A percentile compares a stretch with the other conserved stretches of the same genome.
phyloP scores from a whole-genome alignment of 2,113 vertebrate species.

The Proteles cristata region DNA sequence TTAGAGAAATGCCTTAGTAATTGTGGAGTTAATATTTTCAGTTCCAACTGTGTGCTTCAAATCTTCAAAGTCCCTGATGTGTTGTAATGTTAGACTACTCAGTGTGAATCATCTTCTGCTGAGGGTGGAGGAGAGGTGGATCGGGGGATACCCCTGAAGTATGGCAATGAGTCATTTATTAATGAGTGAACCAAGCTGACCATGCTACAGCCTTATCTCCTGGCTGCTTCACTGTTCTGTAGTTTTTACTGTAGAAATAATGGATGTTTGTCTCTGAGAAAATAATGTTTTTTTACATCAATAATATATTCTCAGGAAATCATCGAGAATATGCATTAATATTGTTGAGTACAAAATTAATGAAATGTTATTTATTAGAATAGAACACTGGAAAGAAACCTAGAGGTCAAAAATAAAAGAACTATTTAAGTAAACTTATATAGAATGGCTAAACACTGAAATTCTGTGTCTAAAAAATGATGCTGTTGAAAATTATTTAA shows the following conservation, averaged over 20 bases:
- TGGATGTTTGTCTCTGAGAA: neutral
- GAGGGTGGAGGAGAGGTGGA: neutral
- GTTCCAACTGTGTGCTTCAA: neutral
- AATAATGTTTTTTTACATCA: neutral
- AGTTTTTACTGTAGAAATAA: neutral
- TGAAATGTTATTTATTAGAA: constrained; percentile 40
- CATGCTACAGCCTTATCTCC: neutral
- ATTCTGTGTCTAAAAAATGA: neutral
- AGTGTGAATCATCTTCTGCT: neutral
- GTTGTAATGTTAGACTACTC: neutral
- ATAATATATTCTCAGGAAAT: neutral
- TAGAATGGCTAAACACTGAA: neutral
- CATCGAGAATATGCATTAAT: neutral
- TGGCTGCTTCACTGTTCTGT: neutral
- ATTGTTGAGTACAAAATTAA: neutral
- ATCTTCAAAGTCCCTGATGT: neutral
- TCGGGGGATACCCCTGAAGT: neutral
- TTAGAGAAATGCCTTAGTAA: neutral
- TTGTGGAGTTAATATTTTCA: neutral
- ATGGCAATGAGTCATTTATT: neutral
- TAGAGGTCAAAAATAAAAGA: neutral
- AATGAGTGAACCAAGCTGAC: neutral
- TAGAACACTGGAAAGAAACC: neutral
- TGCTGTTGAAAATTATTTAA: neutral
- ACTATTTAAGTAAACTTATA: neutral